These are phyloP conservation scores for Cyclophora punctaria DNA, from an alignment of 2,888 invertebrate species.

Conservation along the genomic window DNA sequence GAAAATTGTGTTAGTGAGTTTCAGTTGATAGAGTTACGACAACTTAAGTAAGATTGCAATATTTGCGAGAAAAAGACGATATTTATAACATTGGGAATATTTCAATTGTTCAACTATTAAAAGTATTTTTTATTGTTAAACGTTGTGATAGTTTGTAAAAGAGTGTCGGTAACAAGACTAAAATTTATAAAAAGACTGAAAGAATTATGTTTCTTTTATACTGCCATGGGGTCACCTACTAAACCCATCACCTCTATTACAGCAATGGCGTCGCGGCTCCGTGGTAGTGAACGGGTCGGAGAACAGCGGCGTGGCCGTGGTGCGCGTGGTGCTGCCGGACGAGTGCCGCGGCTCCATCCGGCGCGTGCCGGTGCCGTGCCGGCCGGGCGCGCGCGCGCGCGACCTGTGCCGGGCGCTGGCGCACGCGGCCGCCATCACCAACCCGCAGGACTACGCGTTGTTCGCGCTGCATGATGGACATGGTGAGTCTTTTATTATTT, in stretches of 20 bases:
- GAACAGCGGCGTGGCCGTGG: constrained; percentile 70
- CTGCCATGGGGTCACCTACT: no score
- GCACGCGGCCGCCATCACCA: constrained; percentile 95
- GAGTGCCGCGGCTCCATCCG: constrained; percentile 94
- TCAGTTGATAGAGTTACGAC: no score
- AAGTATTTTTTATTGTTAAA: no score
- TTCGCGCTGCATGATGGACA: constrained; percentile 93
- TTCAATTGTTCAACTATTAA: no score
- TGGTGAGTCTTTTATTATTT: constrained; percentile 69
- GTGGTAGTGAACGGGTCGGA: constrained; percentile 35
- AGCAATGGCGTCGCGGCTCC: constrained; percentile 73
- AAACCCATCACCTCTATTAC: not conserved
- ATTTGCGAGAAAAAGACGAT: no score
- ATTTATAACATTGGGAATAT: no score
- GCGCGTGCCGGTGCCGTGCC: constrained; percentile 92
- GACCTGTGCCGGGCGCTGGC: constrained; percentile 96
- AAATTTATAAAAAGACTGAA: no score
- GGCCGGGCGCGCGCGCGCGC: constrained; percentile 93
- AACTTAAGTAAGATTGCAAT: no score
- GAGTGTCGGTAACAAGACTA: no score
- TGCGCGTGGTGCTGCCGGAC: constrained; percentile 94
- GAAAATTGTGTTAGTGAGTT: no score
- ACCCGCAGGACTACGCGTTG: constrained; percentile 96
- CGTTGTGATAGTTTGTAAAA: no score
- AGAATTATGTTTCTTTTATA: no score